Conservation (phyloP, 2,113 vertebrate genomes). For the Illadopsis cleaveri region DNA sequence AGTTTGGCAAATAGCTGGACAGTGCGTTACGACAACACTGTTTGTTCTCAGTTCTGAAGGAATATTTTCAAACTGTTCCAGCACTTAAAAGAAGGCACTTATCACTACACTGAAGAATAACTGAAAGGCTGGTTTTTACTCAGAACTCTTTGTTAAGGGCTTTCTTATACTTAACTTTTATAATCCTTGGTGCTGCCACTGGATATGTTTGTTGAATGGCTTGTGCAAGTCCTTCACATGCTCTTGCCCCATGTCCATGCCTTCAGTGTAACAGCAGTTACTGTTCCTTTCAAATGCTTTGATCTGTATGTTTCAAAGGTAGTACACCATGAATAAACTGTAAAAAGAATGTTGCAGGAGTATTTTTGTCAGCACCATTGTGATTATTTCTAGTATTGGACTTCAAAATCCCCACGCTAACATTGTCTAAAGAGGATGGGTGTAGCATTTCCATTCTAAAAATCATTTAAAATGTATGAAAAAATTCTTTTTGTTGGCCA, state of each 20-base stretch:
- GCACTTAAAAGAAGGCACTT: slow-evolving; percentile 30
- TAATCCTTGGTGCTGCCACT: background rate
- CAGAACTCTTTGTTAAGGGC: slow-evolving; percentile 23
- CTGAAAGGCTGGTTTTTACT: background rate
- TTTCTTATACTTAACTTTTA: slow-evolving; percentile 13
- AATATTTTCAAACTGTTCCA: background rate
- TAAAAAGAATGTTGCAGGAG: background rate
- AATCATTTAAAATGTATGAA: background rate
- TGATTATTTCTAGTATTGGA: background rate
- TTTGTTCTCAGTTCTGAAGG: slow-evolving; percentile 19
- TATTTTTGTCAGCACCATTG: background rate
- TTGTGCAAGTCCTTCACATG: slow-evolving; percentile 20
- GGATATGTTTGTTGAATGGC: slow-evolving; percentile 13
- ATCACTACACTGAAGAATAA: background rate
- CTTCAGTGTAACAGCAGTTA: background rate
- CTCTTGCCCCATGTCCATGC: background rate
- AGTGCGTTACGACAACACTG: background rate
- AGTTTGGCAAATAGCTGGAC: background rate
- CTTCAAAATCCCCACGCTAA: background rate
- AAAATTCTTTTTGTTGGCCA: background rate
- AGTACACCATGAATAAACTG: background rate
- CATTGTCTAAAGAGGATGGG: background rate
- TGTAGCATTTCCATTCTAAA: background rate
- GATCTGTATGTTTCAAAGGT: background rate
- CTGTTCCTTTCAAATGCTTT: background rate